These are phyloP conservation scores for Helarctos malayanus DNA, from an alignment of 2,797 vertebrate genomes.

Conservation along the genomic window DNA sequence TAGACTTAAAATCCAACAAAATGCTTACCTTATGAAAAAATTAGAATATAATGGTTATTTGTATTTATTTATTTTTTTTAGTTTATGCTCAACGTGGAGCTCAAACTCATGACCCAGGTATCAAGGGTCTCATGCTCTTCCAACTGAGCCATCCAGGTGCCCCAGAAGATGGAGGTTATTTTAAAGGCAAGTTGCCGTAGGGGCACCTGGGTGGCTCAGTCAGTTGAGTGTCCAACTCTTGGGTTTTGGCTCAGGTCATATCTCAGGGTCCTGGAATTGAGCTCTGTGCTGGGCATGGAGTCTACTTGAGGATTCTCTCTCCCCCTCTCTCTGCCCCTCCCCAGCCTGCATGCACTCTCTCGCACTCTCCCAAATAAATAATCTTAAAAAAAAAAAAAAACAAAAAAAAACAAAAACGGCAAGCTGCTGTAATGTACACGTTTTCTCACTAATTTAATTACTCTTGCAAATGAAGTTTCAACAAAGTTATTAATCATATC, in stretches of 20 bases:
- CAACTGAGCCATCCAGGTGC: too few species aligned
- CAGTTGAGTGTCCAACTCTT: too few species aligned
- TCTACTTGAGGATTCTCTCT: too few species aligned
- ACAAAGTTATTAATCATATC: neutral
- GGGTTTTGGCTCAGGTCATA: too few species aligned
- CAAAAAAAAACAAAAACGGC: too few species aligned
- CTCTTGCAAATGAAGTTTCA: neutral
- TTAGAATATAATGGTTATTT: neutral
- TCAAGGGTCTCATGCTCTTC: neutral
- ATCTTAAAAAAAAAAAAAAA: too few species aligned
- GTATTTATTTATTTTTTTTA: neutral
- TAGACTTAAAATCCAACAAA: neutral
- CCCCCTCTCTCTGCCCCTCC: too few species aligned
- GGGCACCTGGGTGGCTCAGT: too few species aligned
- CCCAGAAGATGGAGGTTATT: neutral
- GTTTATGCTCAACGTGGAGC: neutral
- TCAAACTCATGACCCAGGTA: neutral
- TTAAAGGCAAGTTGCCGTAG: neutral
- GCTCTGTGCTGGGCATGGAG: too few species aligned
- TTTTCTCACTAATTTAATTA: neutral
- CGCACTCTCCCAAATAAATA: too few species aligned
- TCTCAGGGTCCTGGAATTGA: too few species aligned
- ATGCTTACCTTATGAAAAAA: neutral
- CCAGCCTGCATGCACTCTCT: too few species aligned
- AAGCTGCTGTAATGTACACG: neutral